These are phyloP conservation scores for Ascidia mentula DNA, from an alignment of 23 tunicate genomes.

Conservation along the genomic window DNA sequence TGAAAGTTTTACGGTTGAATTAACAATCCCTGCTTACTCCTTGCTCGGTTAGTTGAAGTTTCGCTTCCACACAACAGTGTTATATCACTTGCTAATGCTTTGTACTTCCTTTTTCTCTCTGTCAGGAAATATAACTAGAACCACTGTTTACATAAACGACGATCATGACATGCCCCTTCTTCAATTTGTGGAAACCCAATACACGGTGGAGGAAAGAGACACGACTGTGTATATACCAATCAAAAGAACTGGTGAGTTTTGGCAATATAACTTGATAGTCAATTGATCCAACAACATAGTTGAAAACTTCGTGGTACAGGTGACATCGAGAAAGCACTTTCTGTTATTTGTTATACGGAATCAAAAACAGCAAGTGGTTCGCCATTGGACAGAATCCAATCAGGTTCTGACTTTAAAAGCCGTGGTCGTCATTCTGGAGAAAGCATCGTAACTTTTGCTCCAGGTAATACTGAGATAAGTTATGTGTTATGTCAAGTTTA, in stretches of 20 bases:
- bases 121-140: slow-evolving; percentile 56
- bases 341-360: slow-evolving; percentile 92
- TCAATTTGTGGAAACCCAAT: slow-evolving; percentile 74
- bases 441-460: slow-evolving; percentile 74
- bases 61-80: not conserved
- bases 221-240: slow-evolving; percentile 59
- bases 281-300: not conserved
- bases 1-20: slow-evolving; percentile 71
- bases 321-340: slow-evolving; percentile 77
- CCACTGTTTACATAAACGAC: slow-evolving; percentile 79
- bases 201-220: slow-evolving; percentile 72
- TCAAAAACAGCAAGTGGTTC: slow-evolving; percentile 82
- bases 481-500: too few relatives aligned
- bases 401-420: slow-evolving; percentile 74
- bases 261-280: not conserved
- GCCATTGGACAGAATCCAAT: slow-evolving; percentile 35
- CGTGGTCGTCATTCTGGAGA: slow-evolving; percentile 40
- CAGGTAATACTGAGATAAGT: slow-evolving; percentile 50
- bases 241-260: slow-evolving; percentile 73
- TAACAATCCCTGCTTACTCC: slow-evolving; percentile 84
- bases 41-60: slow-evolving; percentile 86
- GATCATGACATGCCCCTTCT: slow-evolving; percentile 81
- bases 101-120: not conserved
- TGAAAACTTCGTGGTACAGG: slow-evolving; percentile 30
- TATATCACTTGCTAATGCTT: too few relatives aligned